Base-by-base conservation (phyloP, 2,797 vertebrate species). In the Lagodon rhomboides region DNA sequence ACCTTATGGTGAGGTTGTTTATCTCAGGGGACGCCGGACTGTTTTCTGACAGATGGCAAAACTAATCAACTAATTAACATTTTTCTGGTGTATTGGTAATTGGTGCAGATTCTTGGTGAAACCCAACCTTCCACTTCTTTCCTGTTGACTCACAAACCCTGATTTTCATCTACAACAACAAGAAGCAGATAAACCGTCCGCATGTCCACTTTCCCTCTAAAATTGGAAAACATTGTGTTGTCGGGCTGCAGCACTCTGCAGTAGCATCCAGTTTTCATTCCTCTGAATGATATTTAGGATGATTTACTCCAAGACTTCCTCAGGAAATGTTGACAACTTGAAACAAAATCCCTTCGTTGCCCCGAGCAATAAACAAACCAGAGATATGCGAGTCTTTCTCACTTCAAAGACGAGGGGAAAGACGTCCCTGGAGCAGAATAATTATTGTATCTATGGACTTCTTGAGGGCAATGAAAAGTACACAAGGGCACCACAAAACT, bases 291-390 rank as follows among this genome's bases (percentile, higher is more conserved):
- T 89, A 92, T 92, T 90, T 87, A 85, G 87, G 86, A 92, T 92
- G 85, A 94, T 93, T 93, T 93, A 91, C 89, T 89, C 62, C 70
- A 83, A 80, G 73, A 91, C 89, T 92, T 94, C 92, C 92, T 93
- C 85, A 93, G 92, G 93, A 94, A 93, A 93, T 93, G 94, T 93
- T 91, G 92, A 93, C 92, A 91, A 92, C 91, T 92, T 93, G 87
- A 94, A 93, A 93, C 84, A 84, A 90, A 92, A 88, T 90, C 88
- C 70, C 77, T 82, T 73, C 30, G 60, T 87, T 73, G 85, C 88
- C 86, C 68, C 1, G 25, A 85, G 91, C 86, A 75, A 85, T 92
- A 92, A 93, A 93, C 89, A 92, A 89, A 90, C 73, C 20, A 66
- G 51, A 88, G 89, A 84, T 89, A 87, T 86, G 62, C 2, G 68